Percentiles rank a stretch among this genome's conserved stretches.
Conservation (phyloP, 2,888 invertebrate genomes). For the Nymphalis urticae region DNA sequence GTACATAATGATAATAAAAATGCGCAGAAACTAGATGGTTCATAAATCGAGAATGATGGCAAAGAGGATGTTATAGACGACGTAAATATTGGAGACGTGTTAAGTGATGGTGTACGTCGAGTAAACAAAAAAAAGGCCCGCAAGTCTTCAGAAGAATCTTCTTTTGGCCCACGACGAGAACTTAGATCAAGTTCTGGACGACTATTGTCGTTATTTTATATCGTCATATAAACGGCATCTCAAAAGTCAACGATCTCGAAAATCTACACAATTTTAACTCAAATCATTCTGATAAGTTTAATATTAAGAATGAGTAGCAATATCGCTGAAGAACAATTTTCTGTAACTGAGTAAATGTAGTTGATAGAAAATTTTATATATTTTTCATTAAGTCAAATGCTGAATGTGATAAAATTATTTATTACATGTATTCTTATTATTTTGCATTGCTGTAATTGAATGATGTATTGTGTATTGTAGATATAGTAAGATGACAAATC, state of each 20-base stretch:
- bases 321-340: slow-evolving; percentile 27
- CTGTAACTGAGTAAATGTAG: slow-evolving; percentile 33
- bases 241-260: slow-evolving; percentile 45
- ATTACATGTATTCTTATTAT: slow-evolving; percentile 74
- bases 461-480: slow-evolving; percentile 76
- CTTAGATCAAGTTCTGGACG: slow-evolving; percentile 88
- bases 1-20: slow-evolving; percentile 51
- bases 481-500: slow-evolving; percentile 67
- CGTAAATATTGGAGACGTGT: slow-evolving; percentile 47
- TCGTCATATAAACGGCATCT: slow-evolving; percentile 18
- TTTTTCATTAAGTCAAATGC: slow-evolving; percentile 55
- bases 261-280: slow-evolving; percentile 30
- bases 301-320: slow-evolving; percentile 33
- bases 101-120: slow-evolving; percentile 67
- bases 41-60: slow-evolving; percentile 54
- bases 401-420: slow-evolving; percentile 80
- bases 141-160: slow-evolving; percentile 71
- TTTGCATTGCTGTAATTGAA: slow-evolving; percentile 69
- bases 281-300: slow-evolving; percentile 35
- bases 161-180: slow-evolving; percentile 74
- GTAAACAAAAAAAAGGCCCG: slow-evolving; percentile 73
- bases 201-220: slow-evolving; percentile 42
- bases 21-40: slow-evolving; percentile 50
- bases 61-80: slow-evolving; percentile 59
- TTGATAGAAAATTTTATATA: slow-evolving; percentile 32